Evolutionary conservation across 2,888 invertebrate species (phyloP), one percentile per base, ranked within the genome.

Genomic region (Rhagium mordax): DNA sequence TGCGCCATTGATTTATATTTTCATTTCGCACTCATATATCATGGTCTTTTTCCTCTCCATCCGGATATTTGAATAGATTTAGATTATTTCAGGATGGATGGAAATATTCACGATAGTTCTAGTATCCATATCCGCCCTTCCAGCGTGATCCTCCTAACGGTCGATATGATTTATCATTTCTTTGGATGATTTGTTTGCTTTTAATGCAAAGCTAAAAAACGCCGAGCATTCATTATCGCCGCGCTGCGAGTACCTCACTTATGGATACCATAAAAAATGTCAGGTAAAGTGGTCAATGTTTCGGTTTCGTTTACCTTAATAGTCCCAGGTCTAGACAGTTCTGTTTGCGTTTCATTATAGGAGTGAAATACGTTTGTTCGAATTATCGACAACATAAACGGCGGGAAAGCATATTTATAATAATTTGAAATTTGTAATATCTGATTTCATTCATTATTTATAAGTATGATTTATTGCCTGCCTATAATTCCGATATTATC

Each of bases 21-120:
- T 77, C 77, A 78, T 81, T 81, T 81, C 77, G 72, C 74, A 74
- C 71, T 77, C 80, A 81, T 82, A 82, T 79, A 81, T 82, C 82
- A 83, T 77, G 74, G 78, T 75, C 75, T 77, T 76, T 81, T 77
- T 73, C 61, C 69, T 74, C 59, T 65, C 55, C 62, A 61, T 78
- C 69, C 77, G 78, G 81, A 83, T 81, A 83, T 84, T 83, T 83
- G 81, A 84, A 83, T 82, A 82, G 82, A 83, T 84, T 85, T 83
- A 79, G 82, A 84, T 84, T 83, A 84, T 82, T 82, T 81, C 80
- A 76, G 82, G 81, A 80, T 82, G 83, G 82, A 82, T 81, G 78
- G 81, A 75, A 65, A 76, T 75, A 76, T 77, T 70, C 64, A 64
- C 57, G 64, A 64, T 64, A 70, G 70, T 49, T 70, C 70, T 57